phyloP scores from a whole-genome alignment of 2,888 invertebrate genomes.

The Dryococelus australis region DNA sequence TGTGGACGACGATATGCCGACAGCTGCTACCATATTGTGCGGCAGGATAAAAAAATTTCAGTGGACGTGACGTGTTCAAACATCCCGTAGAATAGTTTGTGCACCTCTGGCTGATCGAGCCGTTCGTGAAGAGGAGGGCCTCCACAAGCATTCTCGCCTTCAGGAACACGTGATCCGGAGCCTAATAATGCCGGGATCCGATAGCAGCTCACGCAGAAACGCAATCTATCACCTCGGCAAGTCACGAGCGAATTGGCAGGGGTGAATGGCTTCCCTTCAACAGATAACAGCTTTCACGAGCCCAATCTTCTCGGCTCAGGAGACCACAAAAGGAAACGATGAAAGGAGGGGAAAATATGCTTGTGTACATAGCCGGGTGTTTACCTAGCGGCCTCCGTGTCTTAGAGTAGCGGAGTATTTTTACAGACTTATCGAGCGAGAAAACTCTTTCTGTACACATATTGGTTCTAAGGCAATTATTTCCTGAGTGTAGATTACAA shows the following conservation, averaged over 20 bases:
- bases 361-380: background rate
- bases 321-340: conserved; percentile 20
- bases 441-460: too few relatives aligned
- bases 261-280: conserved; percentile 27
- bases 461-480: too few relatives aligned
- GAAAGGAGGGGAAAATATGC: conserved; percentile 3
- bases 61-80: too few relatives aligned
- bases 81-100: too few relatives aligned
- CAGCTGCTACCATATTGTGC: too few relatives aligned
- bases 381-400: background rate
- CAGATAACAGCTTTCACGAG: background rate
- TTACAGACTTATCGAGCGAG: too few relatives aligned
- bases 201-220: conserved; percentile 9
- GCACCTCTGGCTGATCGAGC: too few relatives aligned
- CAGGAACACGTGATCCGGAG: background rate
- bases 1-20: too few relatives aligned
- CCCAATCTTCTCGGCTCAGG: conserved; percentile 19
- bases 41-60: too few relatives aligned
- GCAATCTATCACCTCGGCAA: conserved; percentile 27
- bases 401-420: background rate
- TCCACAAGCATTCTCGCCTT: background rate
- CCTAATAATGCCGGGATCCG: conserved; percentile 3
- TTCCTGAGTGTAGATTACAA: too few relatives aligned
- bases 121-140: too few relatives aligned
- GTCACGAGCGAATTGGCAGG: conserved; percentile 11